Evolutionary conservation across 2,888 invertebrate species (phyloP).

Genomic region (Troilus luridus): DNA sequence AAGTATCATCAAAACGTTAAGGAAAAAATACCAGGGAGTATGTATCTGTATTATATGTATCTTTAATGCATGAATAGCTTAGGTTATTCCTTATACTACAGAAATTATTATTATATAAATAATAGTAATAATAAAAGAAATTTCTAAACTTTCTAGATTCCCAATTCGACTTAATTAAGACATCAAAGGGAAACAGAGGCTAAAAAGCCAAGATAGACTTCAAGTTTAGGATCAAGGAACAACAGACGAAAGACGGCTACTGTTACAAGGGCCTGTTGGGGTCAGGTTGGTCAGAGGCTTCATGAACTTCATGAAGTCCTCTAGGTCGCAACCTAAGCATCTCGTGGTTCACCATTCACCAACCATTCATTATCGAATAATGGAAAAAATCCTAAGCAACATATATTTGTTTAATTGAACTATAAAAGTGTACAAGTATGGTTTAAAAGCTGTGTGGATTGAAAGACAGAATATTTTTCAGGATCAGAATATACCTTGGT

Average conservation of each 20-base stretch:
- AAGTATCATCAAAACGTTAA: too few relatives aligned
- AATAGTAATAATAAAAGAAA: too few relatives aligned
- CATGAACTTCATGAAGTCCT: background rate
- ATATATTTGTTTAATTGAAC: too few relatives aligned
- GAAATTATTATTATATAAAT: too few relatives aligned
- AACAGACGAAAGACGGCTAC: background rate
- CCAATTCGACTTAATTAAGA: background rate
- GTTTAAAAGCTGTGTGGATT: too few relatives aligned
- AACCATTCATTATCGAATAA: background rate
- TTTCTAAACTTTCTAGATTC: background rate
- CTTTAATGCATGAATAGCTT: too few relatives aligned
- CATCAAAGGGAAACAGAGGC: background rate
- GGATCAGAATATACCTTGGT: too few relatives aligned
- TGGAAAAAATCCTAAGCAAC: background rate
- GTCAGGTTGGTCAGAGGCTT: background rate
- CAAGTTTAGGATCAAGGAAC: background rate
- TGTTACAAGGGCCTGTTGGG: background rate
- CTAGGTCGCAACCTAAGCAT: background rate
- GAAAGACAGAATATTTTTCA: too few relatives aligned
- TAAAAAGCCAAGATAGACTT: background rate
- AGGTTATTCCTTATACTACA: too few relatives aligned
- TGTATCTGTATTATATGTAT: too few relatives aligned
- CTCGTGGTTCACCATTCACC: background rate
- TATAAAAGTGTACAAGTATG: too few relatives aligned
- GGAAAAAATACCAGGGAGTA: too few relatives aligned